Percentiles rank a stretch among this genome's conserved stretches.
Evolutionary conservation across 2,113 vertebrate genomes (phyloP).

Genomic region (Ifrita kowaldi): DNA sequence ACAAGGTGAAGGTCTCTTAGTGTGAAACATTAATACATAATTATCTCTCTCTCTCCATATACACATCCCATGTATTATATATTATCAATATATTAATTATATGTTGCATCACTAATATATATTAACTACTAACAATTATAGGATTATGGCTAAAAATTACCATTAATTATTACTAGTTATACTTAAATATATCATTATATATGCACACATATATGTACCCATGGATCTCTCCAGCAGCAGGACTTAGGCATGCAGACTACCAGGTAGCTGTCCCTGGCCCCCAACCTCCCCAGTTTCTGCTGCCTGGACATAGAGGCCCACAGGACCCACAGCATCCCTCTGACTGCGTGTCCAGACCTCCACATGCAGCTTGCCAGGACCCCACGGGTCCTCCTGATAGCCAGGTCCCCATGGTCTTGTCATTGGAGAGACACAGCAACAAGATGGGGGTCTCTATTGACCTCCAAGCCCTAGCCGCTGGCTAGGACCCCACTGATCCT

Average conservation of each 20-base stretch:
- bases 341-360: neutral
- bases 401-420: neutral
- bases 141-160: neutral
- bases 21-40: neutral
- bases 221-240: neutral
- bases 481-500: neutral
- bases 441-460: fast-evolving
- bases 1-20: neutral
- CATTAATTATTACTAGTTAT: neutral
- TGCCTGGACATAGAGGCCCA: neutral
- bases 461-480: neutral
- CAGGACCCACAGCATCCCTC: neutral
- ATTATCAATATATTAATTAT: neutral
- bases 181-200: neutral
- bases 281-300: neutral
- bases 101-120: neutral
- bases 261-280: neutral
- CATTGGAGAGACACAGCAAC: neutral
- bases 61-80: neutral
- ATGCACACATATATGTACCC: neutral
- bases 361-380: neutral
- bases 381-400: neutral
- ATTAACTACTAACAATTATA: neutral
- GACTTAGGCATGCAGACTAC: neutral
- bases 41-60: neutral